Base-by-base conservation (phyloP, 2,113 vertebrate genomes). In the Phycodurus eques region DNA sequence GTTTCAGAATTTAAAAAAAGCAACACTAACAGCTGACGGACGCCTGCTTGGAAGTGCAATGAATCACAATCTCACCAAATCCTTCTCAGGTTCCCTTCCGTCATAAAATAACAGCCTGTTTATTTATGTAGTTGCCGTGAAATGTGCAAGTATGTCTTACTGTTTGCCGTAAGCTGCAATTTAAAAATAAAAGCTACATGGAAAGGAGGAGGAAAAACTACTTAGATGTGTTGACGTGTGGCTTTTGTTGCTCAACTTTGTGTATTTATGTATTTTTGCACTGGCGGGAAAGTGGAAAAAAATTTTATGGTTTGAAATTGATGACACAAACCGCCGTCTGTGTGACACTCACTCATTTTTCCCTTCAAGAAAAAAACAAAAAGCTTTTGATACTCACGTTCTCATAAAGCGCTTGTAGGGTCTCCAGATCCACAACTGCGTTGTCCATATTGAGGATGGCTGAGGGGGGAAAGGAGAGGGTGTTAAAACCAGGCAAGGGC, bases 361-460 rank as follows among this genome's bases (percentile, higher is more conserved):
- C 31, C 53, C 5, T 39, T 75, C 68, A 75, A 65, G 73, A 61
- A 59, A 4, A 75, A 72, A 71, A 65, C 8, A 65, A 63, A 6
- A 62, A n/a, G n/a, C n/a, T 71, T 60, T 35, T 31, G 51, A 67
- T 93, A 96, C 96, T 98, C 91, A 98, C 97, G 81, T 98, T 99
- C 89, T 98, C 96, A 91, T 96, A 98, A 31, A 99, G 92, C 47
- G 96, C 96, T 90, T 99, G 97, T 79, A 99, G 94, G 1, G 96
- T 99, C 91, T 99, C 97, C 89, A 98, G 88, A 83, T 99, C 97
- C 85, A 99, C 97, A 66, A 98, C 93, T 15, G 93, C 88, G 86
- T 96, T 96, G 92, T 99, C 97, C 94, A 99, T 95, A 90, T 96
- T 97, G 91, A 98, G 93, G 88, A 99, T 92, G 85, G 97, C 97